Evolutionary conservation across 2,888 invertebrate genomes (phyloP), one percentile per base, ranked within the genome.

Genomic region (Ichneumoninae sp.): DNA sequence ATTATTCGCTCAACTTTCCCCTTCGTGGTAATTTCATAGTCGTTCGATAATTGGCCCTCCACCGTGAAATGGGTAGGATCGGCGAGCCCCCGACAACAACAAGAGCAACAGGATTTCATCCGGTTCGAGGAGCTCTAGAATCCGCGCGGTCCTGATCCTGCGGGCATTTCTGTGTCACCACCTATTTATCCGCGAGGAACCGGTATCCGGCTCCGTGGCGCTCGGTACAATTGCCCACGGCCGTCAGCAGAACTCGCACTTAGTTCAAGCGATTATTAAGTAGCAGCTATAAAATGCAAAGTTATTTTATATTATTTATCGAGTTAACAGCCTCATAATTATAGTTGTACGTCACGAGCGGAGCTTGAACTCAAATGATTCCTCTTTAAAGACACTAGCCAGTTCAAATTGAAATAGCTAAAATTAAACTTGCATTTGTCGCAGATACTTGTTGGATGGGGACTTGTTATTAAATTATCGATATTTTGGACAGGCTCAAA

Each of bases 61-160:
- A 86, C 83, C 82, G 79, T 83, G 78, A 83, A 85, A 86, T 89
- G 88, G 88, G 81, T 84, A 87, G 89, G 87, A 89, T 89, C 89
- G 90, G 90, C 92, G 91, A 92, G 91, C 92, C 92, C 91, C 91
- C 90, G 89, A 87, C 87, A 91, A 92, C 91, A 92, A 92, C 91
- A 91, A 91, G 87, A 80, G 87, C 89, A 91, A 89, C 92, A 92
- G 92, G 91, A 89, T 90, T 88, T 83, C 90, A 93, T 90, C 88
- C 84, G 86, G 79, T 72, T 44, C 77, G 79, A 89, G 87, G 90
- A 90, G 90, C 87, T 89, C 74, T 65, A 50, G 66, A 60, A 65
- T 52, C 36, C 62, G 69, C 65, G 47, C 70, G 0, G 40, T 82
- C 84, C 85, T 84, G 70, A 85, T 87, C 79, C 86, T 82, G 81